A percentile compares a stretch with the other conserved stretches of the same genome.
Evolutionary conservation across 2,797 vertebrate species (phyloP).

Genomic region (Novumbra hubbsi): DNA sequence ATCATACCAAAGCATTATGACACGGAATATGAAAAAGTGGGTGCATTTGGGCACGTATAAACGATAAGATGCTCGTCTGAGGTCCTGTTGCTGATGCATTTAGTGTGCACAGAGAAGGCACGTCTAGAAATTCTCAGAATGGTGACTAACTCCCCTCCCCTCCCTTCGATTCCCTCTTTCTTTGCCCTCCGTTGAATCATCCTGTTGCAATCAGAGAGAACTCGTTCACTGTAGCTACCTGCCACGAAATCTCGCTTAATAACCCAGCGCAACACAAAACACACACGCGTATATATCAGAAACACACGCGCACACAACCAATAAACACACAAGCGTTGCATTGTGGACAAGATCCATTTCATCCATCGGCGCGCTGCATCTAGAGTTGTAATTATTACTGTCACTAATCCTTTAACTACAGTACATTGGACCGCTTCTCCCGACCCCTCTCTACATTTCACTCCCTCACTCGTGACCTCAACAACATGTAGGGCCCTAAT

Average conservation of each 20-base stretch:
- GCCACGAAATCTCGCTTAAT: conserved; percentile 23
- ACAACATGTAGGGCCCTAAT: neutral
- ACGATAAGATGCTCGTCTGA: conserved; percentile 36
- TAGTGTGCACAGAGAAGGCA: conserved; percentile 79
- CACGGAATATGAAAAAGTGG: conserved; percentile 9
- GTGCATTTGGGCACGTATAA: conserved; percentile 10
- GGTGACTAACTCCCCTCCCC: conserved; percentile 63
- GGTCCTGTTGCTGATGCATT: conserved; percentile 36
- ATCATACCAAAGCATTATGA: conserved; percentile 1
- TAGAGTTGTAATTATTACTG: conserved; percentile 75
- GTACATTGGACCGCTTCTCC: conserved; percentile 48
- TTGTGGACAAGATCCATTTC: conserved; percentile 38
- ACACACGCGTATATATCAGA: neutral
- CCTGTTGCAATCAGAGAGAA: conserved; percentile 72
- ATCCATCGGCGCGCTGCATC: conserved; percentile 45
- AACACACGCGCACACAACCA: conserved; percentile 7
- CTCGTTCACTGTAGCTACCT: conserved; percentile 55
- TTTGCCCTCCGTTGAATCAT: conserved; percentile 64
- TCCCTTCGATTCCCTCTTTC: conserved; percentile 26
- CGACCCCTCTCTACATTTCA: neutral
- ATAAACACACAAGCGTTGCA: conserved; percentile 11
- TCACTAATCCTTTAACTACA: conserved; percentile 54
- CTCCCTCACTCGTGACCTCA: conserved; percentile 25
- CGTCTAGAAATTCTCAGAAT: conserved; percentile 80
- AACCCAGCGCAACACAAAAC: conserved; percentile 5